Evolutionary conservation across 2,797 vertebrate genomes (phyloP).

Genomic region (Sebastes minor): DNA sequence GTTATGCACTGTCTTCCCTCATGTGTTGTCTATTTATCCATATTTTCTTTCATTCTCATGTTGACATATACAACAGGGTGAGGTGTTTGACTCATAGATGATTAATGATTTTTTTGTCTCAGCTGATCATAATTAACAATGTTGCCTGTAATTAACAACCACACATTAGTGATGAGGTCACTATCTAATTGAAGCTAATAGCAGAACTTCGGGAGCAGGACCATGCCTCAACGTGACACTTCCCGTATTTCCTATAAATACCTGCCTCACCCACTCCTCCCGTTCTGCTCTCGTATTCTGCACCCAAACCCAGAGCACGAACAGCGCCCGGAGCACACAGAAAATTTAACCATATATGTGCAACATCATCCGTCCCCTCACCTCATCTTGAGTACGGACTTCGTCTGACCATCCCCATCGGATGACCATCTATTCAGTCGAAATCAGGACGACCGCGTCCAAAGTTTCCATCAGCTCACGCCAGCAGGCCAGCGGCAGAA

Average conservation of each 20-base stretch:
- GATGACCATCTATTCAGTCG: background rate
- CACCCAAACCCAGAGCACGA: too few species aligned
- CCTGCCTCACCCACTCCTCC: background rate
- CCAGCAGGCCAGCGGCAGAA: background rate
- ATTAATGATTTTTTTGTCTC: background rate
- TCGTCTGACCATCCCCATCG: background rate
- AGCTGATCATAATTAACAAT: background rate
- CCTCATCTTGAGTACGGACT: too few species aligned
- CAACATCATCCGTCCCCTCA: background rate
- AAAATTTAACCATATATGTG: background rate
- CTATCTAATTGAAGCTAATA: background rate
- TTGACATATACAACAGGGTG: background rate
- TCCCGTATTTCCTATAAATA: background rate
- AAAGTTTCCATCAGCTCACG: background rate
- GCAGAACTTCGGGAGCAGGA: too few species aligned
- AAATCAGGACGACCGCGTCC: background rate
- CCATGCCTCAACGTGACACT: background rate
- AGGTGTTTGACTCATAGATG: background rate
- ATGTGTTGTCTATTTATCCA: background rate
- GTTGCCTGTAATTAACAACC: background rate
- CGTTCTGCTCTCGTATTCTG: too few species aligned
- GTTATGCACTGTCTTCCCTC: constrained; percentile 5
- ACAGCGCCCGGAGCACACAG: too few species aligned
- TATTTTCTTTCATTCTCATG: background rate
- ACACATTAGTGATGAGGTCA: background rate